A percentile compares a stretch with the other conserved stretches of the same genome.
Evolutionary conservation across 2,113 vertebrate genomes (phyloP).

Genomic region (Psilopsiagon aymara): DNA sequence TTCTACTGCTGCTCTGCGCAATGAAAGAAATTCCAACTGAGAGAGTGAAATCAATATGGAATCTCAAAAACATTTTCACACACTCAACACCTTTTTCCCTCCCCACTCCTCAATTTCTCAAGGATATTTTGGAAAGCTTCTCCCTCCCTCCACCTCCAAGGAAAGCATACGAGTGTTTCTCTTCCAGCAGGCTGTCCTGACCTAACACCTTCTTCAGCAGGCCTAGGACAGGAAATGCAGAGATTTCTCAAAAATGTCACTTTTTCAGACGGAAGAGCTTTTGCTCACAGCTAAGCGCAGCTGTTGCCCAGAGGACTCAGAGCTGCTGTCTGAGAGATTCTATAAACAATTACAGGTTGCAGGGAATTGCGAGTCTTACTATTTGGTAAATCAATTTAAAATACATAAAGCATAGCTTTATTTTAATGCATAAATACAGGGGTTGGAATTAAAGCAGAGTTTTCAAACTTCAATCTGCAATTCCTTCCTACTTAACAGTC

Average conservation of each 20-base stretch:
- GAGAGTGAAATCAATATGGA: not conserved
- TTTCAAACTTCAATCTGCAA: not conserved
- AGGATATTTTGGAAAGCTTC: not conserved
- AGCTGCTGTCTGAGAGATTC: not conserved
- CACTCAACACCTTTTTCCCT: constrained; percentile 16
- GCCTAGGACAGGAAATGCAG: not conserved
- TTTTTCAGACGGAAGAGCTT: not conserved
- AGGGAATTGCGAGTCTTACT: not conserved
- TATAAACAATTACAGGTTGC: constrained; percentile 2
- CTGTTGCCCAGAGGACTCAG: not conserved
- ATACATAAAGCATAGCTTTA: not conserved
- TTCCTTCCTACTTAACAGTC: not conserved
- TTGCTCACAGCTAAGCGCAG: not conserved
- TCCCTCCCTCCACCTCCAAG: not conserved
- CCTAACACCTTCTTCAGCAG: constrained; percentile 27
- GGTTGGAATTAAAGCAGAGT: not conserved
- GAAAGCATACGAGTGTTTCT: not conserved
- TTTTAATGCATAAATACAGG: not conserved
- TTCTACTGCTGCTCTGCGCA: not conserved
- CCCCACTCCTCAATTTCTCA: not conserved
- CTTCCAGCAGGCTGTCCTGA: constrained; percentile 20
- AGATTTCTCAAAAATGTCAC: not conserved
- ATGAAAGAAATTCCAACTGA: not conserved
- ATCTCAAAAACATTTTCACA: constrained; percentile 43
- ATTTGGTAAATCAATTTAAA: constrained; percentile 9